These are phyloP conservation scores for Manis crassicaudata DNA, from an alignment of 2,797 vertebrate genomes.

Conservation along the genomic window DNA sequence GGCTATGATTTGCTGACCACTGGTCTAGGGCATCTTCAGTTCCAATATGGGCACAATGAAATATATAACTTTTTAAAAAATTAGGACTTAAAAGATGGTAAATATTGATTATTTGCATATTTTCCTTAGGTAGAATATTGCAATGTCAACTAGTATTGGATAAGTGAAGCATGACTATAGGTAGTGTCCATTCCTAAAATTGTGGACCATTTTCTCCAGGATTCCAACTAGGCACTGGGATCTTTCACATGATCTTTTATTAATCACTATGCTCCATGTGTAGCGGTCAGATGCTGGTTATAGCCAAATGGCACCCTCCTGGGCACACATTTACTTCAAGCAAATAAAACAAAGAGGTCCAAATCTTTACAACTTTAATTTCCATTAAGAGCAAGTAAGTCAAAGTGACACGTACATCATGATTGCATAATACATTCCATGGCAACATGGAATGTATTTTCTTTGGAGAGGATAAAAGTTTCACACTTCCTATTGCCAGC, in stretches of 20 bases:
- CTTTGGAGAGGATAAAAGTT: conserved; percentile 17
- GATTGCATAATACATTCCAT: conserved; percentile 59
- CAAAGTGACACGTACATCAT: conserved; percentile 10
- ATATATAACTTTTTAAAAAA: background rate
- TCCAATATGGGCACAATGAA: background rate
- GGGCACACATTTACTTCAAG: background rate
- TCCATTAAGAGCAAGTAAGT: conserved; percentile 45
- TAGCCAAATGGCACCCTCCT: background rate
- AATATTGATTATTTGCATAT: background rate
- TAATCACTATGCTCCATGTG: background rate
- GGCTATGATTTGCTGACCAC: background rate
- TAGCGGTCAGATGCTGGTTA: background rate
- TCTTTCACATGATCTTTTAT: background rate
- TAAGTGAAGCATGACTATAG: background rate
- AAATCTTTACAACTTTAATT: conserved; percentile 46
- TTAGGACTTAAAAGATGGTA: background rate
- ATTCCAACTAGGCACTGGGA: background rate
- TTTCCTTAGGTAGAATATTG: conserved; percentile 1
- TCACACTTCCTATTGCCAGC: conserved; percentile 53
- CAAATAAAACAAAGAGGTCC: background rate
- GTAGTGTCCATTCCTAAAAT: background rate
- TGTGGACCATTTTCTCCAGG: background rate
- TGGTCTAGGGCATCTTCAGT: conserved; percentile 14
- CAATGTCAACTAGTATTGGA: background rate
- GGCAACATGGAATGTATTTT: background rate